These are phyloP conservation scores for Liparis tanakae DNA, from an alignment of 2,797 vertebrate species.

Conservation along the genomic window DNA sequence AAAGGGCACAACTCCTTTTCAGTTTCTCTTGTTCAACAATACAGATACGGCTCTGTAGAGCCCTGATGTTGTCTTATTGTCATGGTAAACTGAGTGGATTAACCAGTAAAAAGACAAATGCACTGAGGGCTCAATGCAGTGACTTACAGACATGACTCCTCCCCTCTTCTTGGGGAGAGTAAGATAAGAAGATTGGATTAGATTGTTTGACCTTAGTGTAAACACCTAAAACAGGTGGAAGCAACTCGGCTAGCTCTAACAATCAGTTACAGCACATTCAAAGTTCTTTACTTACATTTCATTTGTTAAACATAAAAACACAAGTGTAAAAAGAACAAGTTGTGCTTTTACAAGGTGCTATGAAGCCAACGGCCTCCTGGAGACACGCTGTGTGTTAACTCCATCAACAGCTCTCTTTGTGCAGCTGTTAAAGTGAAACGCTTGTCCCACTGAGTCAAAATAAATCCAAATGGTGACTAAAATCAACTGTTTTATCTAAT, in stretches of 20 bases:
- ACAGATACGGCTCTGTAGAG: no score
- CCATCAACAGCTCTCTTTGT: neutral
- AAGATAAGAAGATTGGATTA: neutral
- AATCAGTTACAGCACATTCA: neutral
- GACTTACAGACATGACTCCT: neutral
- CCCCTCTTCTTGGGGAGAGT: neutral
- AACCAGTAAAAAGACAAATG: neutral
- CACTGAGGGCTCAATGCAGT: neutral
- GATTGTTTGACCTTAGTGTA: conserved; percentile 15
- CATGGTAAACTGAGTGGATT: neutral
- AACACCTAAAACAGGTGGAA: conserved; percentile 15
- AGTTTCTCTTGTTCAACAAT: neutral
- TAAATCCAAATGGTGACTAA: conserved; percentile 1
- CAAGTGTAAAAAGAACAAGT: neutral
- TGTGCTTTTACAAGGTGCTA: neutral
- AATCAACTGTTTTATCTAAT: neutral
- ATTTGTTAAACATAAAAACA: neutral
- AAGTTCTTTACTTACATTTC: neutral
- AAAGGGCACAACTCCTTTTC: neutral
- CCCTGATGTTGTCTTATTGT: neutral
- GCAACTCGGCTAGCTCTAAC: neutral
- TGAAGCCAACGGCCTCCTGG: neutral
- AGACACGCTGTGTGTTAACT: neutral
- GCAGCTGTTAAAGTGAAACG: neutral
- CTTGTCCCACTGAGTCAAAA: neutral